Evolutionary conservation across 2,797 vertebrate genomes (phyloP).

Genomic region (Liasis olivaceus): DNA sequence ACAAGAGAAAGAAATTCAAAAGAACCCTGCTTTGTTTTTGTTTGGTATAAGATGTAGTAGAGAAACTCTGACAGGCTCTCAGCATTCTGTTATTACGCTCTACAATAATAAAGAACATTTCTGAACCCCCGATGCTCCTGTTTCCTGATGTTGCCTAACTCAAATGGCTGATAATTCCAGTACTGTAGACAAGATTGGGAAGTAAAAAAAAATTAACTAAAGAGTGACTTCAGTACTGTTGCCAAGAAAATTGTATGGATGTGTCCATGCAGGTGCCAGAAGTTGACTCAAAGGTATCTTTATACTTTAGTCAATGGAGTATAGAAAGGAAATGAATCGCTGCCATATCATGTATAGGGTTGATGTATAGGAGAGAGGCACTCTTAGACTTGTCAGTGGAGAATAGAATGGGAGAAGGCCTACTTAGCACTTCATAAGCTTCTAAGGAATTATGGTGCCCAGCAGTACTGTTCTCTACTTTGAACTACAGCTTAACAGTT

Average conservation of each 20-base stretch:
- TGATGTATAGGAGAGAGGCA: neutral
- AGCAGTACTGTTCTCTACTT: neutral
- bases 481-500: neutral
- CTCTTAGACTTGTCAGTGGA: neutral
- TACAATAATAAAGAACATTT: neutral
- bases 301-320: no score
- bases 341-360: neutral
- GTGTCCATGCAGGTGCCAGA: neutral
- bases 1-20: neutral
- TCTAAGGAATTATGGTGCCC: neutral
- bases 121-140: neutral
- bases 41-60: neutral
- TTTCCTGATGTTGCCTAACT: neutral
- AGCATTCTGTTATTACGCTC: neutral
- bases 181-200: neutral
- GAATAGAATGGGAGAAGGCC: neutral
- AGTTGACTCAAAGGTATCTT: no score
- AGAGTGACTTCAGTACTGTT: neutral
- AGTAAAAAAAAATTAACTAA: neutral
- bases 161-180: neutral
- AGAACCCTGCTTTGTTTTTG: neutral
- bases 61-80: neutral
- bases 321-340: neutral
- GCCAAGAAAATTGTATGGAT: neutral
- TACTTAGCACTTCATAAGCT: neutral